Conservation (phyloP, 2,888 invertebrate species). For the Spodoptera littoralis region DNA sequence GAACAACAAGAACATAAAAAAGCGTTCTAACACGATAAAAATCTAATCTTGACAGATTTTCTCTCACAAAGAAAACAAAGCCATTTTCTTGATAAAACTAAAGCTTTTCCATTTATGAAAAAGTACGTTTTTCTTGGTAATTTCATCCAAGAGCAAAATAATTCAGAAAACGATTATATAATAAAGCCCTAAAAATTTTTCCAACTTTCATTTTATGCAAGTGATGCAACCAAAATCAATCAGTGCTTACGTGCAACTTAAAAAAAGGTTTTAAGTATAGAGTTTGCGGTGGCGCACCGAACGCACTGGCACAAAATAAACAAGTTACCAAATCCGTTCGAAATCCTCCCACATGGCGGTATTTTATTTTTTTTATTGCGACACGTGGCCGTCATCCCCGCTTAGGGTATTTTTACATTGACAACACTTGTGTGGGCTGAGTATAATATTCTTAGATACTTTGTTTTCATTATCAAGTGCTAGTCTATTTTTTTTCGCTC, state of each 20-base stretch:
- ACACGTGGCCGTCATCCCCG: constrained; percentile 62
- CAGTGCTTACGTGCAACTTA: neutral
- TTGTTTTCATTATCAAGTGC: constrained; percentile 31
- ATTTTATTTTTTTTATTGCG: constrained; percentile 46
- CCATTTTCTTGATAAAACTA: neutral
- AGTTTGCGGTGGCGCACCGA: constrained; percentile 43
- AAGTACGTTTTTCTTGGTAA: too few relatives aligned
- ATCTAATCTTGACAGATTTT: constrained; percentile 25
- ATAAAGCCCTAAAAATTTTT: too few relatives aligned
- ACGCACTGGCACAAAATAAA: constrained; percentile 51
- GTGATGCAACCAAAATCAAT: neutral
- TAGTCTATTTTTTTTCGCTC: constrained; percentile 2
- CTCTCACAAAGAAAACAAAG: constrained; percentile 26
- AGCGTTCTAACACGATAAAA: constrained; percentile 32
- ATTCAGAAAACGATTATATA: too few relatives aligned
- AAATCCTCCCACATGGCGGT: constrained; percentile 50
- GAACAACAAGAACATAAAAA: constrained; percentile 17
- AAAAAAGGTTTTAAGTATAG: constrained; percentile 32
- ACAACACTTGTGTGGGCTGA: constrained; percentile 47
- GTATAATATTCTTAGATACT: constrained; percentile 28
- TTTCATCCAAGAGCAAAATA: too few relatives aligned
- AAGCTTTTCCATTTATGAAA: too few relatives aligned
- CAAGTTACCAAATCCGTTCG: constrained; percentile 58
- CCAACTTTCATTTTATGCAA: too few relatives aligned
- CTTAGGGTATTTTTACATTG: constrained; percentile 69